Conservation (phyloP, 1,140 invertebrate genomes). For the Rhopalosiphum padi region DNA sequence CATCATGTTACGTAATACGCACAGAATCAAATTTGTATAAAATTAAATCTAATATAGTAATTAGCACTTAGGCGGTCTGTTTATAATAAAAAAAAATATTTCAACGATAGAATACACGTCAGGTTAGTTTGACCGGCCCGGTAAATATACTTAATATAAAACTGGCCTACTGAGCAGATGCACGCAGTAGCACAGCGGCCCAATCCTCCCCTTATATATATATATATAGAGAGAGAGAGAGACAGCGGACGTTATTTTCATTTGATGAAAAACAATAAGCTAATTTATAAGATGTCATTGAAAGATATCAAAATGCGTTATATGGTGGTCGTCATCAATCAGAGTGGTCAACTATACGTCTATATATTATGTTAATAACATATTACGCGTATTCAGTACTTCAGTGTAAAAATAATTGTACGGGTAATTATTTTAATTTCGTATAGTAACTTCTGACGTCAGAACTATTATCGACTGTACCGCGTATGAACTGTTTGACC, state of each 20-base stretch:
- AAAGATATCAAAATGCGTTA: background rate
- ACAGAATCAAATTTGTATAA: too few relatives aligned
- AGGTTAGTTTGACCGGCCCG: too few relatives aligned
- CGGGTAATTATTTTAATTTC: slow-evolving; percentile 19
- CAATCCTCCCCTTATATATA: background rate
- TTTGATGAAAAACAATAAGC: background rate
- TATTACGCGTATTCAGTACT: background rate
- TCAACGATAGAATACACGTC: too few relatives aligned
- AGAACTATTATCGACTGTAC: slow-evolving; percentile 22
- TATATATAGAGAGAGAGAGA: background rate
- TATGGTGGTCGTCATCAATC: background rate
- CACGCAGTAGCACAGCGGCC: too few relatives aligned
- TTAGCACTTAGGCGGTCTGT: too few relatives aligned
- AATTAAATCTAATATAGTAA: too few relatives aligned
- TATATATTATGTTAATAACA: background rate
- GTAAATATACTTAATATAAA: too few relatives aligned
- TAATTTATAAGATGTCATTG: slow-evolving; percentile 12
- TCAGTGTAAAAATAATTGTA: background rate
- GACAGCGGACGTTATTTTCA: background rate
- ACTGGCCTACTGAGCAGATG: too few relatives aligned
- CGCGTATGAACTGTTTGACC: background rate
- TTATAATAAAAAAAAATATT: too few relatives aligned
- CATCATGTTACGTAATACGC: too few relatives aligned
- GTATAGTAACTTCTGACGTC: slow-evolving; percentile 8
- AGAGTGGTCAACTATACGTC: background rate